Conservation (phyloP, 2,797 vertebrate species). For the Mareca penelope region DNA sequence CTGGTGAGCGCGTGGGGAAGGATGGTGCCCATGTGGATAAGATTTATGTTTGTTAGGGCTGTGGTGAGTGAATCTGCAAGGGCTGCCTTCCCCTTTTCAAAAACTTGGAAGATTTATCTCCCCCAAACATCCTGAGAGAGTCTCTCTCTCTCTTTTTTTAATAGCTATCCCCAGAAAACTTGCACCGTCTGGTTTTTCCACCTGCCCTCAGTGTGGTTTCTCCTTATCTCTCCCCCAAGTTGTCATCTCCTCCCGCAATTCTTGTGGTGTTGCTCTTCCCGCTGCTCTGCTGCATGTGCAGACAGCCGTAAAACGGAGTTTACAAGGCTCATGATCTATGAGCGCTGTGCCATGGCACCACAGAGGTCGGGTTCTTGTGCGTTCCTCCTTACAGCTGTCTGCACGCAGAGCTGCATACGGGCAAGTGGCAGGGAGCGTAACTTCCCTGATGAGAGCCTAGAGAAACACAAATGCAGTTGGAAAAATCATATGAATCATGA, state of each 20-base stretch:
- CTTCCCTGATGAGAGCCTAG: neutral
- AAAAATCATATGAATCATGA: constrained; percentile 3
- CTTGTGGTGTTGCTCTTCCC: neutral
- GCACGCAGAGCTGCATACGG: neutral
- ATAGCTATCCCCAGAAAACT: neutral
- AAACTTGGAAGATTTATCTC: constrained; percentile 33
- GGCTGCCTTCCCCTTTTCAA: neutral
- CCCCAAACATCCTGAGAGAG: neutral
- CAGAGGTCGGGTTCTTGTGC: neutral
- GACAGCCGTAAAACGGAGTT: constrained; percentile 44
- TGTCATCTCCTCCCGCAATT: neutral
- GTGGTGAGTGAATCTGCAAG: constrained; percentile 38
- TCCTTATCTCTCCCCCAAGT: neutral
- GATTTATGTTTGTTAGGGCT: constrained; percentile 44
- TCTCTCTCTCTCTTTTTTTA: neutral
- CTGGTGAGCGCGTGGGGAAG: neutral
- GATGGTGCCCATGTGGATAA: constrained; percentile 37
- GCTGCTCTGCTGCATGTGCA: constrained; percentile 18
- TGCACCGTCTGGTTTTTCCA: neutral
- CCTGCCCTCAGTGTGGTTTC: neutral
- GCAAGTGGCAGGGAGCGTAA: neutral
- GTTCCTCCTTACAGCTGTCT: constrained; percentile 3
- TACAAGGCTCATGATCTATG: neutral
- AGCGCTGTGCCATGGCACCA: neutral
- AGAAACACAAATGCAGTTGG: neutral